Evolutionary conservation across 2,113 vertebrate genomes (phyloP).

Genomic region (Ia io): DNA sequence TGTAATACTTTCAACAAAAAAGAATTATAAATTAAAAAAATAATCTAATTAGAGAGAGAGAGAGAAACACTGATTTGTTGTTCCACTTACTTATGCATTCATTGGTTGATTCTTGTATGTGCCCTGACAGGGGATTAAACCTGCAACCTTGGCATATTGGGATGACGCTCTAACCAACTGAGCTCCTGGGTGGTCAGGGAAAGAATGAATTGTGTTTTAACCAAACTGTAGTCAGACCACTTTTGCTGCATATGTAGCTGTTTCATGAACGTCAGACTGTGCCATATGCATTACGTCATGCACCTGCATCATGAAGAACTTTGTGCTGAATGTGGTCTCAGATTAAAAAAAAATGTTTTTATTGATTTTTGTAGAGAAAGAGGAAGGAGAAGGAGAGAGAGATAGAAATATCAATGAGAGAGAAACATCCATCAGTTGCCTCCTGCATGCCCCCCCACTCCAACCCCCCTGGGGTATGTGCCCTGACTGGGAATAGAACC

Average conservation of each 20-base stretch:
- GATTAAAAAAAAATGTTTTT: not conserved
- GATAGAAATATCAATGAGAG: no score
- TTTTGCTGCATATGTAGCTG: not conserved
- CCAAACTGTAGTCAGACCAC: not conserved
- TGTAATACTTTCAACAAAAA: no score
- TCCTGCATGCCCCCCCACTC: no score
- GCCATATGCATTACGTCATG: not conserved
- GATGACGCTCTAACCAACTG: not conserved
- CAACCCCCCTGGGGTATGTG: no score
- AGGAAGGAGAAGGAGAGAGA: no score
- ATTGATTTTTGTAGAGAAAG: no score
- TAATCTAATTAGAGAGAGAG: no score
- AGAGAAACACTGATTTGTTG: not conserved
- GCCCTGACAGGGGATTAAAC: not conserved
- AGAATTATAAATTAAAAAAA: no score
- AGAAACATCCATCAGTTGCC: no score
- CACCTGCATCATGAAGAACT: not conserved
- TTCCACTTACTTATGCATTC: not conserved
- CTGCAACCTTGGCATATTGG: not conserved
- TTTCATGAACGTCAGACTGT: accelerated
- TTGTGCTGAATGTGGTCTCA: not conserved
- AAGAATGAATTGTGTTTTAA: not conserved
- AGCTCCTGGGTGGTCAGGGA: not conserved
- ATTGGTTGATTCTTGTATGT: not conserved
- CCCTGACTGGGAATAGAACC: no score